phyloP scores from a whole-genome alignment of 2,797 vertebrate species.

The Parauchenoglanis ngamensis region DNA sequence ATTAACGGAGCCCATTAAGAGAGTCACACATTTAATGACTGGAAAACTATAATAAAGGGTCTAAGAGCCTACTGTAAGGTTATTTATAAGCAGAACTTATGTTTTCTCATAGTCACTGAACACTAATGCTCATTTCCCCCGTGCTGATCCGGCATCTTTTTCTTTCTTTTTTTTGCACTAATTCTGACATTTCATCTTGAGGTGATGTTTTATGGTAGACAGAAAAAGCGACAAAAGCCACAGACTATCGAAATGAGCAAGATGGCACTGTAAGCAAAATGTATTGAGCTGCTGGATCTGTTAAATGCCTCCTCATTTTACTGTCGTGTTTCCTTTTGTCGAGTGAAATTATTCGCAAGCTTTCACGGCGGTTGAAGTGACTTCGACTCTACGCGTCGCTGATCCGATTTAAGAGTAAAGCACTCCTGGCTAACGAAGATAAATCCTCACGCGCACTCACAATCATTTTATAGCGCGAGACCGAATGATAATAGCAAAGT shows the following conservation, averaged over 20 bases:
- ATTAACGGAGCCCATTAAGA: neutral
- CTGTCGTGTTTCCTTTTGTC: neutral
- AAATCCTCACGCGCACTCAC: neutral
- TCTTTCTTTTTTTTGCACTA: neutral
- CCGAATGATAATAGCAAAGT: slow-evolving; percentile 2
- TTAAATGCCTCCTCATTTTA: neutral
- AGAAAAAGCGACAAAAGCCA: neutral
- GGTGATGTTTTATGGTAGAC: neutral
- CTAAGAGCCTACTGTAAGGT: neutral
- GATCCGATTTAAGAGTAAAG: neutral
- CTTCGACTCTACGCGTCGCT: neutral
- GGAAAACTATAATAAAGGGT: neutral
- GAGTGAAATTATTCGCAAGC: neutral
- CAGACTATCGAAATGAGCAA: neutral
- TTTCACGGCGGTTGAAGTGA: neutral
- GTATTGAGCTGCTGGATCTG: neutral
- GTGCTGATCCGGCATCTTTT: neutral
- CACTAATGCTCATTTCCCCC: neutral
- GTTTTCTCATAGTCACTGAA: neutral
- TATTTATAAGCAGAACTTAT: neutral
- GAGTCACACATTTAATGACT: neutral
- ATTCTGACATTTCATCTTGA: neutral
- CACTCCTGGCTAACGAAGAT: neutral
- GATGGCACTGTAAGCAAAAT: neutral
- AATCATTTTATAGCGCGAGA: neutral